phyloP scores from a whole-genome alignment of 2,113 vertebrate species.

The Corythoichthys haematopterus region DNA sequence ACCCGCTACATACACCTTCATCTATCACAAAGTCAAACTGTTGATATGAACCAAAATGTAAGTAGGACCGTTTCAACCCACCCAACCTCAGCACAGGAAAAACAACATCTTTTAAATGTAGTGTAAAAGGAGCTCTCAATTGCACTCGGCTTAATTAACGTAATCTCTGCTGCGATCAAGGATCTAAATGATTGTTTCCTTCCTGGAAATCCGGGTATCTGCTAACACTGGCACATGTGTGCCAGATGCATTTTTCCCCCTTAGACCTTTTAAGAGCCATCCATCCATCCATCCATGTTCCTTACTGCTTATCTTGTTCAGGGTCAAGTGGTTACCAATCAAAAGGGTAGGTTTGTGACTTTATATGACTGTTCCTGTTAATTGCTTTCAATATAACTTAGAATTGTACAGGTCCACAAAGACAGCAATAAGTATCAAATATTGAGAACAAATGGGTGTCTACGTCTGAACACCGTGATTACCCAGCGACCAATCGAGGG shows the following conservation, averaged over 20 bases:
- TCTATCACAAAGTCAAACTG: too few relatives aligned
- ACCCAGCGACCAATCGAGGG: too few relatives aligned
- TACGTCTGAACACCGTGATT: too few relatives aligned
- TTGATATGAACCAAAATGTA: background rate
- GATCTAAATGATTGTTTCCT: constrained; percentile 6
- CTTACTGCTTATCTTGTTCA: background rate
- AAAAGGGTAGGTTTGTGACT: too few relatives aligned
- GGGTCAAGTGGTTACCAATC: background rate
- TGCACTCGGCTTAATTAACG: background rate
- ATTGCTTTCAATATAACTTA: too few relatives aligned
- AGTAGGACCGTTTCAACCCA: background rate
- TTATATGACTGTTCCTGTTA: too few relatives aligned
- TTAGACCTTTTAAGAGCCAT: background rate
- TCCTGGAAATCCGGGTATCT: constrained; percentile 6
- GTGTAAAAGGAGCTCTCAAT: constrained; percentile 2
- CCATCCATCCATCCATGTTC: background rate
- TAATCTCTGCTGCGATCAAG: background rate
- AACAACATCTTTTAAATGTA: background rate
- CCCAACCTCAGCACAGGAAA: background rate
- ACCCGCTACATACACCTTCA: too few relatives aligned
- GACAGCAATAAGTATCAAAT: too few relatives aligned
- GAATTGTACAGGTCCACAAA: too few relatives aligned
- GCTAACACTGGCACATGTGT: constrained; percentile 1
- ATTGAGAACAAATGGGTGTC: too few relatives aligned
- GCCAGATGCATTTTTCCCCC: background rate